Base-by-base conservation (phyloP, 2,888 invertebrate genomes). In the Tachina grossa region DNA sequence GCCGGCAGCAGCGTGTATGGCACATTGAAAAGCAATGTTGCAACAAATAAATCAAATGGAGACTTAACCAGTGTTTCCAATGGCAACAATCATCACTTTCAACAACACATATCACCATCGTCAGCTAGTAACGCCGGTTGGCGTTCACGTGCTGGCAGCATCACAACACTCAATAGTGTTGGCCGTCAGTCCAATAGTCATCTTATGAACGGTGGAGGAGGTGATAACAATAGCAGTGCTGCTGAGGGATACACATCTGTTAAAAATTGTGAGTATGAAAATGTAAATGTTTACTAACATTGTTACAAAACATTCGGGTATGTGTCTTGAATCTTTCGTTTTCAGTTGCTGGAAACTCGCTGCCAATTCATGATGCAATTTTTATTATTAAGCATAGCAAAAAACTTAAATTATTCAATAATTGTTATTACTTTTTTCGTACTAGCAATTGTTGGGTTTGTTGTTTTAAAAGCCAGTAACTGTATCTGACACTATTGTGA, bases 91-190 rank as follows among this genome's bases (percentile, higher is more conserved):
- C 88, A 89, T 39, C 88, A 87, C 31, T 88, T 87, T 82, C 89
- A 89, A 19, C 85, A 75, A 47, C 78, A 79, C 88, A 89, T 51
- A 13, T 74, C 65, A 45, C 76, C 88, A 53, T 87, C 90, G 87
- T 75, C 89, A 78, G 79, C 85, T n/a, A 89, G 90, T 19, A 91
- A 91, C 66, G 88, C 89, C 78, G 91, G 91, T 51, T 95, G 95
- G 95, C 91, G 94, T 68, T 94, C 94, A 8, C 93, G 94, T 51
- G 93, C 94, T 45, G 95, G 95, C 31, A 94, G 94, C 84, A 95
- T 94, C 39, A 94, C 94, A 88, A 95, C 95, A 1, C 91, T 95
- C 1, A 94, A 95, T 90, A 94, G 95, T 86, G 92, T 94, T 69
- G 94, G 93, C 2, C 93, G 94, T 74, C 92, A 92, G 16, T 92